Conservation (phyloP, 1,140 invertebrate genomes). For the Laupala kohalensis region DNA sequence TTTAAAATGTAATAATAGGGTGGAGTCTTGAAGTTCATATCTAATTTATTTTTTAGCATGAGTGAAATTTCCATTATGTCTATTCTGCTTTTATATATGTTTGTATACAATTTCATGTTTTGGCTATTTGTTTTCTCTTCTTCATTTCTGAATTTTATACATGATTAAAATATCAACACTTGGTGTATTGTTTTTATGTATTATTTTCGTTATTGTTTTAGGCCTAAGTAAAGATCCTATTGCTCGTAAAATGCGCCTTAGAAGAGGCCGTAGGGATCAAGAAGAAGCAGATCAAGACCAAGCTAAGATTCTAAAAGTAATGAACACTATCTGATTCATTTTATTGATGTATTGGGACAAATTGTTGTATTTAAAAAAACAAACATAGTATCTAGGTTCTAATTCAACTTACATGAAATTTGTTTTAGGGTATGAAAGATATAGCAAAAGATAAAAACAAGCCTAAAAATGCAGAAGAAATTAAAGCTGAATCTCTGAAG, state of each 20-base stretch:
- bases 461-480: constrained; percentile 41
- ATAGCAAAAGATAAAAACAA: constrained; percentile 81
- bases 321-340: background rate
- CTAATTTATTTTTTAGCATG: no score
- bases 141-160: no score
- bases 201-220: no score
- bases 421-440: constrained; percentile 81
- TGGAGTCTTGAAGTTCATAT: no score
- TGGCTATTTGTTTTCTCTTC: no score
- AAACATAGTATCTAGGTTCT: background rate
- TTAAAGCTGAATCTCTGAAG: constrained; percentile 55
- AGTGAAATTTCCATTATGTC: no score
- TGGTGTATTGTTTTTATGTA: no score
- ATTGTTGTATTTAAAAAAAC: background rate
- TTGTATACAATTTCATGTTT: no score
- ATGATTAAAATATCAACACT: no score
- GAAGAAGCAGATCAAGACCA: constrained; percentile 81
- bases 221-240: constrained; percentile 62
- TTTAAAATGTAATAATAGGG: no score
- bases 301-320: constrained; percentile 81
- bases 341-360: background rate
- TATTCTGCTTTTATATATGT: no score
- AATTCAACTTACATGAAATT: background rate
- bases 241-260: constrained; percentile 77
- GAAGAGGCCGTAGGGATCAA: constrained; percentile 54